These are phyloP conservation scores for Rotaria magnacalcarata DNA, from an alignment of 2,888 invertebrate species.

Conservation along the genomic window DNA sequence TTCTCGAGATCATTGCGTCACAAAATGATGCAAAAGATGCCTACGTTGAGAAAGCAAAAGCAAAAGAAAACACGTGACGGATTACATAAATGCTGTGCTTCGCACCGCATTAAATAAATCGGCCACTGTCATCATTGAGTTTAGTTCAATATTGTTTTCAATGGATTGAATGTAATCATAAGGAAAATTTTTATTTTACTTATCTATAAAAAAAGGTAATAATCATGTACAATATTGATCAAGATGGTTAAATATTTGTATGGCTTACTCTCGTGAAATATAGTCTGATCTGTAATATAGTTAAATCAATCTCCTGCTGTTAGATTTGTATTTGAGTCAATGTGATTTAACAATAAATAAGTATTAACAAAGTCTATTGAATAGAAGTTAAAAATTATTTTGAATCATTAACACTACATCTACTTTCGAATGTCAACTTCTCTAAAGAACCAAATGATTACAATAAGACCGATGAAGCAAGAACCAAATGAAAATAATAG, in stretches of 20 bases:
- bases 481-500: not conserved
- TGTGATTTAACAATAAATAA: not conserved
- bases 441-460: not conserved
- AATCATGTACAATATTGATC: not conserved
- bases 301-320: not conserved
- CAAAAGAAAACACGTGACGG: too few relatives aligned
- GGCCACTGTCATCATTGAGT: slow-evolving; percentile 21
- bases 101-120: not conserved
- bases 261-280: not conserved
- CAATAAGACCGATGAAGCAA: not conserved
- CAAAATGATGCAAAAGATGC: too few relatives aligned
- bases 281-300: not conserved
- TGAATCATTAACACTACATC: not conserved
- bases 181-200: too few relatives aligned
- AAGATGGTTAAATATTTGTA: not conserved
- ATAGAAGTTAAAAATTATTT: not conserved
- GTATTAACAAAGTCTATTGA: not conserved
- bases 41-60: too few relatives aligned
- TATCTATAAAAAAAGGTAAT: not conserved
- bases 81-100: too few relatives aligned
- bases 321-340: not conserved
- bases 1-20: too few relatives aligned
- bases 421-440: not conserved
- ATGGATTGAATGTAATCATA: not conserved
- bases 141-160: not conserved